Evolutionary conservation across 2,113 vertebrate species (phyloP).

Genomic region (western clawed frog (Xenopus tropicalis)): DNA sequence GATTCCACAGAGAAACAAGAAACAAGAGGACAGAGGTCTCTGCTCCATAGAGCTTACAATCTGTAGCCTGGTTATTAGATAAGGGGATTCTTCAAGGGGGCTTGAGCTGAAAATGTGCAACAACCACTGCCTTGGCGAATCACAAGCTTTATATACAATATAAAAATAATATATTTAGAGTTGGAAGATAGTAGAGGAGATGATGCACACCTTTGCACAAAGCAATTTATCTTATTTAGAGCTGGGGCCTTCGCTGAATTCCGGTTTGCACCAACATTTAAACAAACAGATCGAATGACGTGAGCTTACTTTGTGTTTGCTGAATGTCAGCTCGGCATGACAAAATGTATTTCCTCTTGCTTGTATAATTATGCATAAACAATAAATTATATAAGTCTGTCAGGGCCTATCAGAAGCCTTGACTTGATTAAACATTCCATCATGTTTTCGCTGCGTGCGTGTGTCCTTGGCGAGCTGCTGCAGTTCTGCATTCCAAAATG

Average conservation of each 20-base stretch:
- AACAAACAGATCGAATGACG: conserved; percentile 11
- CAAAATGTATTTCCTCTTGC: conserved; percentile 32
- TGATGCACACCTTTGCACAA: too few species aligned
- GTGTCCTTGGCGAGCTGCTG: conserved; percentile 36
- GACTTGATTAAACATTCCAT: conserved; percentile 43
- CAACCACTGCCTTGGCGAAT: too few species aligned
- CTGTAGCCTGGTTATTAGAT: too few species aligned
- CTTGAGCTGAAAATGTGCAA: too few species aligned
- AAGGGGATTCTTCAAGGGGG: too few species aligned
- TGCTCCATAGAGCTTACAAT: too few species aligned
- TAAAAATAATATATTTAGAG: too few species aligned
- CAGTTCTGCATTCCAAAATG: conserved; percentile 34
- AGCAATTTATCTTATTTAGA: conserved; percentile 1
- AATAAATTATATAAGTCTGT: conserved; percentile 30
- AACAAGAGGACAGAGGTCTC: too few species aligned
- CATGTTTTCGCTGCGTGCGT: conserved; percentile 28
- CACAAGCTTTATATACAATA: too few species aligned
- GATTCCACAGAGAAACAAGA: too few species aligned
- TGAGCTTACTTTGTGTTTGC: conserved; percentile 18
- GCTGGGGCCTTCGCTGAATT: background rate
- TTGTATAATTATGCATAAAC: conserved; percentile 39
- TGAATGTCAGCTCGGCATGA: conserved; percentile 19
- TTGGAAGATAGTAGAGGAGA: too few species aligned
- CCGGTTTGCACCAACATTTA: background rate
- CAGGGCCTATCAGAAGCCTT: conserved; percentile 32